Evolutionary conservation across 2,797 vertebrate genomes (phyloP).

Genomic region (Hemibagrus guttatus): DNA sequence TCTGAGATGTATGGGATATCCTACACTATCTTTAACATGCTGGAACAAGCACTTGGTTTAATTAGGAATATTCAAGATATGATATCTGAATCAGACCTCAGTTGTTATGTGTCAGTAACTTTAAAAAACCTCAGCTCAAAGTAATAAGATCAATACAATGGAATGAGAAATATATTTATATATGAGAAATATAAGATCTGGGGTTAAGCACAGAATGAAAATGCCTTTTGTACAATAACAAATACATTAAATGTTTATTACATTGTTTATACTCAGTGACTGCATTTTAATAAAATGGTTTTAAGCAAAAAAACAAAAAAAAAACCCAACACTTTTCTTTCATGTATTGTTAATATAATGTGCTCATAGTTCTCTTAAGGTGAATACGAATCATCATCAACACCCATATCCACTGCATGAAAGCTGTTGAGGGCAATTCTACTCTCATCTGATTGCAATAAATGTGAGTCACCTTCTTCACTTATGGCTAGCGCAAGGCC

Average conservation of each 20-base stretch:
- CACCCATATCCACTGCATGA: background rate
- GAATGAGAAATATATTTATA: too few relatives aligned
- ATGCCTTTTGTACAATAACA: background rate
- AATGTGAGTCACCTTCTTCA: constrained; percentile 46
- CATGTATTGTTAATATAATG: background rate
- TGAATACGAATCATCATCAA: background rate
- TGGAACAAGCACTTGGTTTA: background rate
- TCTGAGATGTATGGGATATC: background rate
- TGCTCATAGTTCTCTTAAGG: background rate
- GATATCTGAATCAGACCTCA: background rate
- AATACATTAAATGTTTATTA: background rate
- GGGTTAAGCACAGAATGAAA: too few relatives aligned
- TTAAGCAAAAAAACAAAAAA: background rate
- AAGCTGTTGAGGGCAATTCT: constrained; percentile 37
- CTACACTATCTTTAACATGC: background rate
- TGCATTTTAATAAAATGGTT: background rate
- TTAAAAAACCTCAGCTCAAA: background rate
- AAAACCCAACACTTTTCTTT: background rate
- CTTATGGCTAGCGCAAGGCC: constrained; percentile 41
- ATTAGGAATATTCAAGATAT: background rate
- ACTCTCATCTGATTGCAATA: constrained; percentile 45
- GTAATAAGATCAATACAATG: background rate
- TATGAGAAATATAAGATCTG: too few relatives aligned
- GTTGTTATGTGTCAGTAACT: background rate
- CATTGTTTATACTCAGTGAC: background rate